These are phyloP conservation scores for Catamblyrhynchus diadema DNA, from an alignment of 2,797 vertebrate species.

Conservation along the genomic window DNA sequence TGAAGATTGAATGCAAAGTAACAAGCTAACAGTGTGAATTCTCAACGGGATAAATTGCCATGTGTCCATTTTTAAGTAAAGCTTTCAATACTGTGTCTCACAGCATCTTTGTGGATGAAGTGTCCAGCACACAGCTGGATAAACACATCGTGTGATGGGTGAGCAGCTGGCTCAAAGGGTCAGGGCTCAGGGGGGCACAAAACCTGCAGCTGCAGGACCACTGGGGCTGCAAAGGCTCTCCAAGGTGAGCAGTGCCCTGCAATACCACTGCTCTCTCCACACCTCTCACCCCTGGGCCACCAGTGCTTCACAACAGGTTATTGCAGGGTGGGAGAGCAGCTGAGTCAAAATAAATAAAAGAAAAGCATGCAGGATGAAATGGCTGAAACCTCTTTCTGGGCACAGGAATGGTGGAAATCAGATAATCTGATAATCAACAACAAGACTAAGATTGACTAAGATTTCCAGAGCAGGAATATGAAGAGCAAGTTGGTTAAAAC, in stretches of 20 bases:
- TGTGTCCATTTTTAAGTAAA: background rate
- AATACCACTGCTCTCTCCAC: background rate
- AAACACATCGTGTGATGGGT: background rate
- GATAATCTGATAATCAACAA: background rate
- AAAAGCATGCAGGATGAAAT: background rate
- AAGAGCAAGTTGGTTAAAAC: background rate
- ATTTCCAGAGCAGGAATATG: background rate
- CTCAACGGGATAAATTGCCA: background rate
- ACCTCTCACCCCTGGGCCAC: background rate
- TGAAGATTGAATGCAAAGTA: background rate
- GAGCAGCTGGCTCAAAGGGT: background rate
- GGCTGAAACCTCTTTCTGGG: background rate
- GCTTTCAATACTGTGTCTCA: background rate
- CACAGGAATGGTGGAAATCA: background rate
- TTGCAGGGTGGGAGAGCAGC: background rate
- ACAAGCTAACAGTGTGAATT: background rate
- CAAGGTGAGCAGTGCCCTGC: background rate
- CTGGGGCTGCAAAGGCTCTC: background rate
- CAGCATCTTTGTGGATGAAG: background rate
- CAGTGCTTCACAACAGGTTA: background rate
- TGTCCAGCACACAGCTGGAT: background rate
- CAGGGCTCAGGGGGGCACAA: background rate
- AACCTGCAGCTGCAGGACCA: background rate
- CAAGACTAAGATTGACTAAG: background rate
- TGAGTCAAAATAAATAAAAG: background rate